A percentile compares a stretch with the other conserved stretches of the same genome.
These are phyloP conservation scores for Caenorhabditis briggsae DNA, from an alignment of 1,140 invertebrate genomes.

Conservation along the genomic window DNA sequence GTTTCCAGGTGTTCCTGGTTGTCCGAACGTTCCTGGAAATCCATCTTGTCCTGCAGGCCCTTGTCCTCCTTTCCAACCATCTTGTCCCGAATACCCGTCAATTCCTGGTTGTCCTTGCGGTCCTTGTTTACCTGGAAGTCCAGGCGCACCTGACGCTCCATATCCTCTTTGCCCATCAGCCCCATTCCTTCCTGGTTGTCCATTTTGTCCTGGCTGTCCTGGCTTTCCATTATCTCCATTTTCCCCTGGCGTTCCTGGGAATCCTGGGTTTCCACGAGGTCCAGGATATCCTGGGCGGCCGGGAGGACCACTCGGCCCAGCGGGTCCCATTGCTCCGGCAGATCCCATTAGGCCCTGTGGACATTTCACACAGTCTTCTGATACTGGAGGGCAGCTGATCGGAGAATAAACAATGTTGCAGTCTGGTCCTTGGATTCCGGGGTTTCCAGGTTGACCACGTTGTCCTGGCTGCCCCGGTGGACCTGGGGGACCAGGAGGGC, in stretches of 20 bases:
- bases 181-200: slow-evolving; percentile 1
- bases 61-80: neutral
- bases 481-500: neutral
- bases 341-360: neutral
- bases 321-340: neutral
- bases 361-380: slow-evolving; percentile 10
- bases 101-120: neutral
- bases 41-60: neutral
- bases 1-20: neutral
- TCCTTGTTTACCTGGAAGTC: slow-evolving; percentile 1
- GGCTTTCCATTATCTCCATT: neutral
- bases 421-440: neutral
- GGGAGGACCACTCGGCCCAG: neutral
- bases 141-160: neutral
- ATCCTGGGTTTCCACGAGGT: neutral
- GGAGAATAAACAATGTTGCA: neutral
- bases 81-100: neutral
- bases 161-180: slow-evolving; percentile 10
- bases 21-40: slow-evolving; percentile 1
- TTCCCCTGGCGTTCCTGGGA: neutral
- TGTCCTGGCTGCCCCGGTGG: neutral
- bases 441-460: neutral
- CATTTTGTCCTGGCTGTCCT: neutral
- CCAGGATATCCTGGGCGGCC: neutral
- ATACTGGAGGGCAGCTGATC: slow-evolving; percentile 10